Evolutionary conservation across 2,888 invertebrate species (phyloP).

Genomic region (Heliconius ismenius): DNA sequence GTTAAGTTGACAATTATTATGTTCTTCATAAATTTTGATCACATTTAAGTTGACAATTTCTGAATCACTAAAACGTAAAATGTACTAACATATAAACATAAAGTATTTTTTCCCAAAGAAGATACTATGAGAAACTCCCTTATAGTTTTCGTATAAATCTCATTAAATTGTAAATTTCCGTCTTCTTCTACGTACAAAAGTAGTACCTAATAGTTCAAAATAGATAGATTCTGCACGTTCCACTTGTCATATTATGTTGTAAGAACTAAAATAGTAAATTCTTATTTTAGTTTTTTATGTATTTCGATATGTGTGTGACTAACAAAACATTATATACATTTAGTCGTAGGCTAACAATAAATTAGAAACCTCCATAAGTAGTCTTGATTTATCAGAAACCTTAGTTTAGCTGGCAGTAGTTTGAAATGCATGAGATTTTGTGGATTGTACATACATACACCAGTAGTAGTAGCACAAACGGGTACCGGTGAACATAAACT

Average conservation of each 20-base stretch:
- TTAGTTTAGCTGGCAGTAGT: background rate
- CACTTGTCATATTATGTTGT: background rate
- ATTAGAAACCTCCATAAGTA: background rate
- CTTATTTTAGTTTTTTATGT: background rate
- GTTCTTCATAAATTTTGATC: background rate
- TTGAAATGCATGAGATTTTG: slow-evolving; percentile 28
- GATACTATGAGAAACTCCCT: background rate
- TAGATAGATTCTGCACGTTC: background rate
- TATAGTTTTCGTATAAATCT: background rate
- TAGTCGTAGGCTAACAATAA: slow-evolving; percentile 16
- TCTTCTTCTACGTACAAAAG: background rate
- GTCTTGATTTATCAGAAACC: background rate
- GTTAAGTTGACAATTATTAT: background rate
- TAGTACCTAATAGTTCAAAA: background rate
- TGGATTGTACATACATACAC: slow-evolving; percentile 35
- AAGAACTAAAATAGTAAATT: background rate
- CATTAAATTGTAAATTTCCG: slow-evolving; percentile 7
- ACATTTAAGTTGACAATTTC: background rate
- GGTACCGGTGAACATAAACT: slow-evolving; percentile 65
- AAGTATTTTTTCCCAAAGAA: too few relatives aligned
- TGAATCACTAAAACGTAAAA: background rate
- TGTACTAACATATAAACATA: too few relatives aligned
- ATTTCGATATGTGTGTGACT: slow-evolving; percentile 30
- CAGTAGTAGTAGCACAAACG: slow-evolving; percentile 53
- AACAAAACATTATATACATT: slow-evolving; percentile 31